Evolutionary conservation across 2,113 vertebrate species (phyloP), one percentile per base, ranked within the genome.

Genomic region (Tupaia chinensis): DNA sequence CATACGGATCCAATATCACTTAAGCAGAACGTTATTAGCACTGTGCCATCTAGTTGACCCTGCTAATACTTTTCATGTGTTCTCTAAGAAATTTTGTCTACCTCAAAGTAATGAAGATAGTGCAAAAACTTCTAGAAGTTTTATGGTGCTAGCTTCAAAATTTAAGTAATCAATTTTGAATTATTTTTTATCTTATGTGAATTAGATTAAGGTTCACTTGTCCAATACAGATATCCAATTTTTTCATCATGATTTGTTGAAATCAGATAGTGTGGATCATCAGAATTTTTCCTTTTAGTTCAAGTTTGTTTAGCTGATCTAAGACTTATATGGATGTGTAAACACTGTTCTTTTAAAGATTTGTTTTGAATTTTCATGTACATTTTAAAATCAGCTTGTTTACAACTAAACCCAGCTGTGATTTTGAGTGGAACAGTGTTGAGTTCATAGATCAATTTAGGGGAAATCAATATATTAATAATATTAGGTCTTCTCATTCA

Each of bases 91-190:
- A 89, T 87, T 80, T 95, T 74, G 6, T 69, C n/a, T 89, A 58
- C 2, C 1, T 16, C 9, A 81, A 80, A 16, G 10, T 89, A 92
- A 85, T 85, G 14, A 89, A 84, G 16, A 60, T 60, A 96, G 9
- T 53, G 9, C 23, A 72, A 83, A 83, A 66, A 12, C 27, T 90
- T 70, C 69, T 72, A 44, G 14, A 78, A 83, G 7, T 65, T 74
- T 81, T 76, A 81, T 23, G 34, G 70, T 89, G 29, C 63, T 63
- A 88, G 19, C 7, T 61, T 80, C 20, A 73, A 96, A 83, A 27
- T 77, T 89, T 89, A 84, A 76, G 44, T 58, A 17, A 81, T 80
- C 54, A 87, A 93, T 77, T 90, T 87, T 34, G 78, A 85, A 90
- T 54, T 82, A 93, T 66, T 82, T 87, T 68, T 54, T 77, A 22